Evolutionary conservation across 2,888 invertebrate species (phyloP).

Genomic region (Erebia ligea): DNA sequence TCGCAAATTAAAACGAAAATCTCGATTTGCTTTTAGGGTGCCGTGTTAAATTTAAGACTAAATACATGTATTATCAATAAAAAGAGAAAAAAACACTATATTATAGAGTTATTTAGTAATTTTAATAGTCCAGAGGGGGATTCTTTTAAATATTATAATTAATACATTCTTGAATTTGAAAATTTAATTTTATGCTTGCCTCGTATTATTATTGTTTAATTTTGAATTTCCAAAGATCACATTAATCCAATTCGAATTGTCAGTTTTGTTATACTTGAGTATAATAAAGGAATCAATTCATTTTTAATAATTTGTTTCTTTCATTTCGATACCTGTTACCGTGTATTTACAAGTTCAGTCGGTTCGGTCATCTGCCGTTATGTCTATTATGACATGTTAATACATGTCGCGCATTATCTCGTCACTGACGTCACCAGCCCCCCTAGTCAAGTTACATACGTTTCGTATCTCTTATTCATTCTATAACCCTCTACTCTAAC

Average conservation of each 20-base stretch:
- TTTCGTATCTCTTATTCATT: not conserved
- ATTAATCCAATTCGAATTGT: slow-evolving; percentile 8
- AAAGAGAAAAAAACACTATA: slow-evolving; percentile 31
- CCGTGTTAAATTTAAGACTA: slow-evolving; percentile 8
- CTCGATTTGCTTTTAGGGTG: slow-evolving; percentile 20
- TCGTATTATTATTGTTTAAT: slow-evolving; percentile 29
- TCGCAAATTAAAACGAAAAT: slow-evolving; percentile 14
- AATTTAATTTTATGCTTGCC: slow-evolving; percentile 22
- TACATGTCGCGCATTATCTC: no score
- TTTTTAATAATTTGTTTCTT: not conserved
- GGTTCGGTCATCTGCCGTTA: no score
- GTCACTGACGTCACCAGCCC: no score
- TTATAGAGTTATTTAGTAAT: slow-evolving; percentile 46
- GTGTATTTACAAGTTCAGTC: no score
- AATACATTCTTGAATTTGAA: not conserved
- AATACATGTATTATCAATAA: slow-evolving; percentile 27
- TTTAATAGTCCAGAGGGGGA: slow-evolving; percentile 17
- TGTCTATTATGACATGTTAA: no score
- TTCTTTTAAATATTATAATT: not conserved
- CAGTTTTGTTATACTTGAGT: slow-evolving; percentile 24
- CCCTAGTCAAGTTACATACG: no score
- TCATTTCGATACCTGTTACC: slow-evolving; percentile 9
- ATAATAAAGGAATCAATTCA: slow-evolving; percentile 19
- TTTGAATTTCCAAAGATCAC: slow-evolving; percentile 32
- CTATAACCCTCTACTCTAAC: no score